Conservation (phyloP, 2,113 vertebrate species). For the Scartelaos histophorus region DNA sequence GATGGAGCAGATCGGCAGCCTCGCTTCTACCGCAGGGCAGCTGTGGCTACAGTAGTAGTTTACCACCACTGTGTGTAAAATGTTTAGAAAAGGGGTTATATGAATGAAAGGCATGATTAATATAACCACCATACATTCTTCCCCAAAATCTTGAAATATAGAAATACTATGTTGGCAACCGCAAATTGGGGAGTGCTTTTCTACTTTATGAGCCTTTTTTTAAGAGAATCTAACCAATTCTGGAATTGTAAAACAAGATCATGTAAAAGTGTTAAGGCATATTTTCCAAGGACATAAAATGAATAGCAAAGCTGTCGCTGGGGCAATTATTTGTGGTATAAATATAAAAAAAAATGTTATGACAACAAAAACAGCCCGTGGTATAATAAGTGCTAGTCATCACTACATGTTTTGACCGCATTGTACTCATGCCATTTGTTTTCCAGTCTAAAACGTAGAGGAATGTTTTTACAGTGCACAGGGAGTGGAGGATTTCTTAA, state of each 20-base stretch:
- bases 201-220: neutral
- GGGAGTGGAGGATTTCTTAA: slow-evolving; percentile 62
- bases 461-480: slow-evolving; percentile 52
- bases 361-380: slow-evolving; percentile 38
- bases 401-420: slow-evolving; percentile 47
- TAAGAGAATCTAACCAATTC: slow-evolving; percentile 3
- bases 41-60: too few relatives aligned
- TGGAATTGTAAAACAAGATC: slow-evolving; percentile 27
- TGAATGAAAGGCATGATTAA: too few relatives aligned
- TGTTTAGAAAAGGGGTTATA: too few relatives aligned
- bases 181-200: too few relatives aligned
- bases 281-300: slow-evolving; percentile 24
- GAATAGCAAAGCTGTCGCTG: slow-evolving; percentile 10
- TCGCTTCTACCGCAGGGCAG: too few relatives aligned
- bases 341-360: slow-evolving; percentile 27
- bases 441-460: slow-evolving; percentile 49
- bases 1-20: too few relatives aligned
- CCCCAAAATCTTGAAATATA: too few relatives aligned
- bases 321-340: slow-evolving; percentile 18
- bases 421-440: slow-evolving; percentile 55
- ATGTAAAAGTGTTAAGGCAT: slow-evolving; percentile 16
- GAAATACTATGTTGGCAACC: neutral
- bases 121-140: too few relatives aligned
- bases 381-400: slow-evolving; percentile 34
- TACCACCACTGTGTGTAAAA: too few relatives aligned